Evolutionary conservation across 2,888 invertebrate species (phyloP).

Genomic region (Cryptus viduatorius): DNA sequence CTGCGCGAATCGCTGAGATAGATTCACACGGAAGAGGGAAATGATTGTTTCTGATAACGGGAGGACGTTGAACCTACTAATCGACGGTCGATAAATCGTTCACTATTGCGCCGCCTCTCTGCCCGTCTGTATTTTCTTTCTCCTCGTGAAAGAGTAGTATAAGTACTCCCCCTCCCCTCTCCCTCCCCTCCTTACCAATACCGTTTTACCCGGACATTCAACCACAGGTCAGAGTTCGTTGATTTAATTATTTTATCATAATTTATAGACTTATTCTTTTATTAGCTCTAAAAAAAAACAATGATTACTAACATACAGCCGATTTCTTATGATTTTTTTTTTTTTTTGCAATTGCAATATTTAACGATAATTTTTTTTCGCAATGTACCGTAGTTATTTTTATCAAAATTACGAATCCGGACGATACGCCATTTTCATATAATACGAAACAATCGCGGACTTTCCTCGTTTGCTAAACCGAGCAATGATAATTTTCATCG

Average conservation of each 20-base stretch:
- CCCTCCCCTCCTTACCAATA: too few relatives aligned
- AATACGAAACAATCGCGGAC: too few relatives aligned
- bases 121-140: neutral
- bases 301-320: neutral
- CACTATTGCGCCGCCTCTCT: constrained; percentile 20
- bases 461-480: neutral
- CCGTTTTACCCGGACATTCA: neutral
- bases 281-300: neutral
- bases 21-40: constrained; percentile 52
- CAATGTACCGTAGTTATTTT: neutral
- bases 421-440: too few relatives aligned
- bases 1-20: constrained; percentile 7
- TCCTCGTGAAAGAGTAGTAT: constrained; percentile 4
- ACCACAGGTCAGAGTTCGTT: neutral
- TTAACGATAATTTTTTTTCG: neutral
- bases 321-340: neutral
- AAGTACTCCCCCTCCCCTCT: neutral
- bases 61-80: constrained; percentile 53
- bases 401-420: too few relatives aligned
- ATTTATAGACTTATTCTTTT: neutral
- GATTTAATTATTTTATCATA: constrained; percentile 20
- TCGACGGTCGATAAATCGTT: constrained; percentile 23
- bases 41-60: constrained; percentile 59
- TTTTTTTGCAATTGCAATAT: neutral
- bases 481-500: neutral